A percentile compares a stretch with the other conserved stretches of the same genome.
These are phyloP conservation scores for Myzus persicae DNA, from an alignment of 1,140 invertebrate genomes.

Conservation along the genomic window DNA sequence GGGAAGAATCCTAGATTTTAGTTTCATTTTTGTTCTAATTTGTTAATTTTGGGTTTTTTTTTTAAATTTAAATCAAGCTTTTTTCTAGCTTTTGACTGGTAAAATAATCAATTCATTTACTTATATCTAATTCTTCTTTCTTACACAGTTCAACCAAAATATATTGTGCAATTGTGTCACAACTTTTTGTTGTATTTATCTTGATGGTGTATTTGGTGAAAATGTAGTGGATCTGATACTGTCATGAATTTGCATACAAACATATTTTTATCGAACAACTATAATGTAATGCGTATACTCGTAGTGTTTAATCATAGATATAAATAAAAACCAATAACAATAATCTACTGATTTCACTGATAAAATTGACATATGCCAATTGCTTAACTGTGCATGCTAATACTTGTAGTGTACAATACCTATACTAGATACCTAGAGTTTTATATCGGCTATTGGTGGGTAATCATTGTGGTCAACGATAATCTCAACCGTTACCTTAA, in stretches of 20 bases:
- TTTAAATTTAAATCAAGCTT: neutral
- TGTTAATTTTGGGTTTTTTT: too few species aligned
- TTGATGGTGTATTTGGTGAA: neutral
- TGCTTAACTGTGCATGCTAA: too few species aligned
- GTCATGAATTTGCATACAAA: neutral
- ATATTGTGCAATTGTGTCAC: neutral
- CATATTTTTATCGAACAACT: neutral
- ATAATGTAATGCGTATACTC: neutral
- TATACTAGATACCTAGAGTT: too few species aligned
- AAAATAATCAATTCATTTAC: neutral
- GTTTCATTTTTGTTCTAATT: too few species aligned
- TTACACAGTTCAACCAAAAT: neutral
- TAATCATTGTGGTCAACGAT: too few species aligned
- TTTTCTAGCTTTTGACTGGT: neutral
- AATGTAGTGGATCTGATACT: neutral
- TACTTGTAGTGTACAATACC: too few species aligned
- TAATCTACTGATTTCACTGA: too few species aligned
- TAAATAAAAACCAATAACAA: too few species aligned
- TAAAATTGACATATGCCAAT: too few species aligned
- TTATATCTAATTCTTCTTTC: neutral
- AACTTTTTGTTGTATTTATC: neutral
- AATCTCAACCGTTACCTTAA: too few species aligned
- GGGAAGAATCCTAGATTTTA: too few species aligned
- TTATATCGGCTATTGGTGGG: too few species aligned
- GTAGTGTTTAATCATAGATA: neutral